Evolutionary conservation across 2,113 vertebrate species (phyloP).

Genomic region (Nibea coibor): DNA sequence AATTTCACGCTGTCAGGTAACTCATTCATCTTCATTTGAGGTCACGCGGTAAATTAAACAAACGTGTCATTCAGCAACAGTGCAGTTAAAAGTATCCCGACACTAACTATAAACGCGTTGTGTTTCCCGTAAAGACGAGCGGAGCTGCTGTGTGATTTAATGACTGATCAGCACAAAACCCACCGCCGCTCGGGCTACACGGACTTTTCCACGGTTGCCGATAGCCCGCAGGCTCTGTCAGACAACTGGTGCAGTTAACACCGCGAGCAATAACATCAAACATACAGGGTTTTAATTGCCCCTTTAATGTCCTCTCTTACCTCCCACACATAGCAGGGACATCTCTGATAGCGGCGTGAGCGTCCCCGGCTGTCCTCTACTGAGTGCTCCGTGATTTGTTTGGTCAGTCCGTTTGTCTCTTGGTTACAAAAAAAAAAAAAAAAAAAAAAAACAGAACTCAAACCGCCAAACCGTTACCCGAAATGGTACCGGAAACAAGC

Average conservation of each 20-base stretch:
- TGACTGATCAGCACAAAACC: conserved; percentile 72
- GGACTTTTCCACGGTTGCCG: conserved; percentile 58
- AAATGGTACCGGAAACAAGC: conserved; percentile 34
- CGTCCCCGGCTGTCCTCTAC: conserved; percentile 78
- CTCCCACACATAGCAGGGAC: conserved; percentile 94
- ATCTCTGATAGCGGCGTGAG: conserved; percentile 80
- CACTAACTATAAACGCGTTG: not conserved
- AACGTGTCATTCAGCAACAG: conserved; percentile 7
- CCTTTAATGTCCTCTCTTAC: conserved; percentile 73
- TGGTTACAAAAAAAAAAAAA: conserved; percentile 3
- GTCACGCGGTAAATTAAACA: conserved; percentile 12
- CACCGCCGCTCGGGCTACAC: conserved; percentile 35
- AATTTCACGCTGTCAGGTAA: not conserved
- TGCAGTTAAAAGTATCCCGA: conserved; percentile 13
- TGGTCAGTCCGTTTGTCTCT: conserved; percentile 47
- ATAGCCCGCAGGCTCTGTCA: conserved; percentile 52
- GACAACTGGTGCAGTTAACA: conserved; percentile 46
- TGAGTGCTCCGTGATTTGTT: conserved; percentile 73
- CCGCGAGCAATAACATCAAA: not conserved
- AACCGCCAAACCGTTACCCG: conserved; percentile 22
- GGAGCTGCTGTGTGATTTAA: conserved; percentile 46
- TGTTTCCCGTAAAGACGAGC: not conserved
- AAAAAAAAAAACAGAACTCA: not conserved
- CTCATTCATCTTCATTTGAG: conserved; percentile 14
- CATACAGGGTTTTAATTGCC: not conserved